Evolutionary conservation across 2,113 vertebrate species (phyloP), one percentile per base, ranked within the genome.

Genomic region (Hippocampus guttulatus): DNA sequence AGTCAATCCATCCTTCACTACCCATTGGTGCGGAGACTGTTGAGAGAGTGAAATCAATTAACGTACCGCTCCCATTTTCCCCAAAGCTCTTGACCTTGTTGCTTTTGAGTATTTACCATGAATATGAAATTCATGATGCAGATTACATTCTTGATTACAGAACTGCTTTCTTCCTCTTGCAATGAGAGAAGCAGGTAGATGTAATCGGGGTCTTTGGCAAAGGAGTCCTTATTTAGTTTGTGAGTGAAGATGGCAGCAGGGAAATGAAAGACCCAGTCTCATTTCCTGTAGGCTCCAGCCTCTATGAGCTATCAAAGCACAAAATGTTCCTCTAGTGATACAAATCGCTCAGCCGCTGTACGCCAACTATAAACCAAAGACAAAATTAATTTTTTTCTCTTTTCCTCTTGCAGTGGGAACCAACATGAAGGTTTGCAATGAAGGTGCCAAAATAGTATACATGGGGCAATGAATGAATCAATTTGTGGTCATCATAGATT

Each of bases 201-300:
- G 81, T 86, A 91, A 91, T 89, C 88, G 73, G 80, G 69, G 51
- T 75, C 69, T 51, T 82, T 79, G 74, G 85, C 77, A 85, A 88
- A 87, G 77, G 64, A 78, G 81, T 71, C 81, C 81, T 86, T 84
- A 88, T 92, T 92, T 87, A 86, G 87, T 89, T 89, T 87, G 82
- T 73, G 80, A 81, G 81, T 71, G 75, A 70, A 88, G 88, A 90
- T 88, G 89, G 86, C 77, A 79, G 75, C 78, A 76, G 84, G 90
- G 90, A 93, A 92, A 93, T 93, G 92, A 93, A 93, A 93, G 92
- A 86, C 69, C 83, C 78, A 30, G 70, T 88, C 90, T 93, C 88
- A 93, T 93, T 92, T 93, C 92, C 92, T 91, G 88, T 81, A 85
- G 62, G 79, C 87, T 85, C 77, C 71, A 74, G 82, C 66, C 73